A percentile compares a stretch with the other conserved stretches of the same genome.
Evolutionary conservation across 1,140 invertebrate genomes (phyloP).

Genomic region (Drosophila hydei): DNA sequence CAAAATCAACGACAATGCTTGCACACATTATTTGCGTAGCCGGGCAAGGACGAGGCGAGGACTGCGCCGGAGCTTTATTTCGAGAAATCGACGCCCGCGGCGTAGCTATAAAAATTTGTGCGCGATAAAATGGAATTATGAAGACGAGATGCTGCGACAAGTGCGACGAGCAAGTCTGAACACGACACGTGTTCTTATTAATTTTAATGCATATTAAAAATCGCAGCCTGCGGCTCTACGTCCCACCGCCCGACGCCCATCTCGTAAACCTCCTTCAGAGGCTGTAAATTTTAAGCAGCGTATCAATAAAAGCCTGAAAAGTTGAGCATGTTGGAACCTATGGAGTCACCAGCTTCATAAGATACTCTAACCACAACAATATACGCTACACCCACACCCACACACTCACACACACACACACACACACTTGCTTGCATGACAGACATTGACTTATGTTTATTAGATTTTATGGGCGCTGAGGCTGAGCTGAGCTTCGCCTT

Average conservation of each 20-base stretch:
- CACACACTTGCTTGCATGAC: constrained; percentile 18
- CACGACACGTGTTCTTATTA: constrained; percentile 80
- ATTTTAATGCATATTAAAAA: constrained; percentile 83
- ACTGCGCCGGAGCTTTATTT: constrained; percentile 53
- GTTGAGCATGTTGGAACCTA: constrained; percentile 26
- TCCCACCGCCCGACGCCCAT: background rate
- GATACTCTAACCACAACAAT: constrained; percentile 53
- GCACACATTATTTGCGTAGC: constrained; percentile 27
- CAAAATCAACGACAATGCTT: constrained; percentile 63
- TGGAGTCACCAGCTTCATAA: constrained; percentile 48
- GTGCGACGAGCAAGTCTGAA: constrained; percentile 17
- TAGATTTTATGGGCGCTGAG: constrained; percentile 64
- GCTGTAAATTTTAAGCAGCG: constrained; percentile 50
- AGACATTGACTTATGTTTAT: constrained; percentile 72
- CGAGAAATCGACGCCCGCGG: constrained; percentile 76
- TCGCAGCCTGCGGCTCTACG: constrained; percentile 41
- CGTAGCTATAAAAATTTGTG: constrained; percentile 78
- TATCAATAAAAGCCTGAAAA: constrained; percentile 61
- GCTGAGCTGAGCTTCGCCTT: constrained; percentile 31
- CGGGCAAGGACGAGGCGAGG: background rate
- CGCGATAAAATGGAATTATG: constrained; percentile 80
- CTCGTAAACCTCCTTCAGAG: constrained; percentile 9
- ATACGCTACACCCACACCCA: constrained; percentile 24
- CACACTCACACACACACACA: constrained; percentile 10
- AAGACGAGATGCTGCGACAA: constrained; percentile 38